phyloP scores from a whole-genome alignment of 2,888 invertebrate genomes.

The Drosophila paucipuncta region DNA sequence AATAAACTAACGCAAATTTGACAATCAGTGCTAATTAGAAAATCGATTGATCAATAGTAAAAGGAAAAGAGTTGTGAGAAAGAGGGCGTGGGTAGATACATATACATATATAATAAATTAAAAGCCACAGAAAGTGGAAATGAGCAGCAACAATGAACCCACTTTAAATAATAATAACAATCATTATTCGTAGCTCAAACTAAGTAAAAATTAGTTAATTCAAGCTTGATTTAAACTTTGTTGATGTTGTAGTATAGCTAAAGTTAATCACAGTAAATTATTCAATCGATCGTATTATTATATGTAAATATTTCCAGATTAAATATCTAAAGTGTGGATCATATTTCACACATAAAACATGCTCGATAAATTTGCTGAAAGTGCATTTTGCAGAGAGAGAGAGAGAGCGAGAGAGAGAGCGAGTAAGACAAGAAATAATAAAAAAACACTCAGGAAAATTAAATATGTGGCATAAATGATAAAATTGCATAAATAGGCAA shows the following conservation, averaged over 20 bases:
- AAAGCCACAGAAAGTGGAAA: neutral
- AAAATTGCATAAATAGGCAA: conserved; percentile 79
- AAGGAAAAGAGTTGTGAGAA: conserved; percentile 3
- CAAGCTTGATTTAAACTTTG: neutral
- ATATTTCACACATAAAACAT: neutral
- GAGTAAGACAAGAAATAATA: neutral
- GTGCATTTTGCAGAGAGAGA: neutral
- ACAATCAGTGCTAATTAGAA: conserved; percentile 70
- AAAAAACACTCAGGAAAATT: neutral
- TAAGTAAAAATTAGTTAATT: neutral
- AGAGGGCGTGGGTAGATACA: neutral
- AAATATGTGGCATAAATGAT: conserved; percentile 52
- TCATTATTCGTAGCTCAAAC: neutral
- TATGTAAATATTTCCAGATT: neutral
- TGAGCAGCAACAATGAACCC: neutral
- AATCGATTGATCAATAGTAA: conserved; percentile 61
- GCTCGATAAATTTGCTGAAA: neutral
- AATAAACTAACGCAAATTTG: conserved; percentile 29
- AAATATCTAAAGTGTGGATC: neutral
- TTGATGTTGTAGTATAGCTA: neutral
- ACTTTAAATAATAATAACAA: neutral
- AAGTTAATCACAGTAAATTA: neutral
- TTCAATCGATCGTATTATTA: neutral
- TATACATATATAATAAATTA: neutral
- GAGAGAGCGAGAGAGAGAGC: neutral